These are phyloP conservation scores for Pocillopora verrucosa DNA, from an alignment of 64 coral and sea anemone species.

Conservation along the genomic window DNA sequence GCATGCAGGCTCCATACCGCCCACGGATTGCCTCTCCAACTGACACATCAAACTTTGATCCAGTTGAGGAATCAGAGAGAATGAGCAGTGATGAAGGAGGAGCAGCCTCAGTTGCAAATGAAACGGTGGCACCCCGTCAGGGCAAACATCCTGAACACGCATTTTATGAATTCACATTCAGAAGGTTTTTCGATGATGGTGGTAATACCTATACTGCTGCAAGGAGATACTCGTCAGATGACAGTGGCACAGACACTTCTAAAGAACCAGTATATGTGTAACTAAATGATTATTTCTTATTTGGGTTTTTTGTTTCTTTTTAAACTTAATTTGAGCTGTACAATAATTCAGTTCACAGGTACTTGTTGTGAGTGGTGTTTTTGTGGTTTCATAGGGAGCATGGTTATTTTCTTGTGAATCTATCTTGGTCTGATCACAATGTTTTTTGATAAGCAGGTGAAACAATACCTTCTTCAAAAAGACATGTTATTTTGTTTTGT, in stretches of 20 bases:
- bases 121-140: slow-evolving; percentile 37
- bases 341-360: background rate
- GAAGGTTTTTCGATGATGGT: slow-evolving; percentile 86
- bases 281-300: background rate
- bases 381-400: too few relatives aligned
- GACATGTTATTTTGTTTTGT: too few relatives aligned
- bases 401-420: too few relatives aligned
- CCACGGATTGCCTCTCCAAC: slow-evolving; percentile 80
- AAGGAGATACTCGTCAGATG: slow-evolving; percentile 65
- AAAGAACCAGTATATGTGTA: slow-evolving; percentile 93
- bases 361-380: too few relatives aligned
- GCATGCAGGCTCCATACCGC: slow-evolving; percentile 69
- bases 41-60: slow-evolving; percentile 89
- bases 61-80: slow-evolving; percentile 77
- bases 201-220: slow-evolving; percentile 48
- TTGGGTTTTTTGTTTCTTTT: background rate
- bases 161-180: slow-evolving; percentile 92
- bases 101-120: background rate
- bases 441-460: too few relatives aligned
- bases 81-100: slow-evolving; percentile 67
- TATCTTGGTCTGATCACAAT: too few relatives aligned
- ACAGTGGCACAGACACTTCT: slow-evolving; percentile 47
- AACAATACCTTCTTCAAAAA: too few relatives aligned
- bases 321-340: background rate
- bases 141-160: slow-evolving; percentile 75